Conservation (phyloP, 2,888 invertebrate species). For the Alsophila aescularia region DNA sequence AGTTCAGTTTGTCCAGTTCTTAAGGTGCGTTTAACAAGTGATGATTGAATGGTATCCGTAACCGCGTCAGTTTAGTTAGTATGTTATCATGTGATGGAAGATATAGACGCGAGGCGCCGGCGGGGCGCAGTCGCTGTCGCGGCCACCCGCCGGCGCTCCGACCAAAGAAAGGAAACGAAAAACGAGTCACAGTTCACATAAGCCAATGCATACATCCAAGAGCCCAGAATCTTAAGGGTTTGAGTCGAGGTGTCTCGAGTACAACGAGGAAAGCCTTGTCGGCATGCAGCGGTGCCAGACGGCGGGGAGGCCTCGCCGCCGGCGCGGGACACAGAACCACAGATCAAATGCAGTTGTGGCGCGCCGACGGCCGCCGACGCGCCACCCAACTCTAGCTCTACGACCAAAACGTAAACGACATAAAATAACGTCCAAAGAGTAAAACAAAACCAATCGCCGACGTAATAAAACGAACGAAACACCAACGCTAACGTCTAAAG, state of each 20-base stretch:
- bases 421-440: conserved; percentile 64
- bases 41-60: conserved; percentile 44
- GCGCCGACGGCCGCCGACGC: conserved; percentile 67
- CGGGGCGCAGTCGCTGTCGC: conserved; percentile 61
- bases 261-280: conserved; percentile 82
- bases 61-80: conserved; percentile 42
- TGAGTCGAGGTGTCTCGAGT: conserved; percentile 81
- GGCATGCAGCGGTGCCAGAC: conserved; percentile 80
- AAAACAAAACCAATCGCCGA: conserved; percentile 77
- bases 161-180: conserved; percentile 83
- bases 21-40: conserved; percentile 57
- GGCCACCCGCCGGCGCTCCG: conserved; percentile 68
- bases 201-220: conserved; percentile 85
- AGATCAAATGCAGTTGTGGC: conserved; percentile 83
- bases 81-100: conserved; percentile 60
- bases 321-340: conserved; percentile 81
- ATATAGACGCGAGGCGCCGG: conserved; percentile 78
- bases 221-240: conserved; percentile 85
- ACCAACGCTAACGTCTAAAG: conserved; percentile 83
- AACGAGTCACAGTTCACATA: conserved; percentile 85
- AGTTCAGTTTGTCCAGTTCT: conserved; percentile 32
- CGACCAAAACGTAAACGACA: conserved; percentile 80
- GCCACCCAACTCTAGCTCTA: conserved; percentile 80
- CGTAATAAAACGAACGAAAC: conserved; percentile 78
- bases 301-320: conserved; percentile 56